A percentile compares a stretch with the other conserved stretches of the same genome.
Conservation (phyloP, 92 coral and sea anemone genomes). For the Plumapathes pennacea region DNA sequence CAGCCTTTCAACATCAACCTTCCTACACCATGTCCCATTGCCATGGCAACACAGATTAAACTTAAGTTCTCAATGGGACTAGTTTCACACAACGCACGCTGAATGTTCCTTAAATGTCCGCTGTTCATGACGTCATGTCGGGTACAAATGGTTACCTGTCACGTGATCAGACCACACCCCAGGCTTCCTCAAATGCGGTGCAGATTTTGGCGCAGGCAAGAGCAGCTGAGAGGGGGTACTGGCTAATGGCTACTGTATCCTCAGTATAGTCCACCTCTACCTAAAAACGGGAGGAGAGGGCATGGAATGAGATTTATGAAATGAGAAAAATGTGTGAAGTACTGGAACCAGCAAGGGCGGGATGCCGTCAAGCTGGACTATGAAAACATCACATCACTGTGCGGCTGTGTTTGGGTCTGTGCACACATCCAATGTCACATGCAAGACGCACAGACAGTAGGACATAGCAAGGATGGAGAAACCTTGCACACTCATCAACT, state of each 20-base stretch:
- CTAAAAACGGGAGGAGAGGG: conserved; percentile 40
- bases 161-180: conserved; percentile 91
- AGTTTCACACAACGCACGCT: no score
- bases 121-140: no score
- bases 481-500: conserved; percentile 46
- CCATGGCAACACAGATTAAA: no score
- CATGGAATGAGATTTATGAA: background rate
- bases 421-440: conserved; percentile 52
- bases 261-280: conserved; percentile 89
- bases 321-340: conserved; percentile 2
- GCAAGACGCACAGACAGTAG: conserved; percentile 65
- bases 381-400: conserved; percentile 24
- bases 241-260: conserved; percentile 89
- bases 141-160: no score
- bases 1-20: no score
- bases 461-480: conserved; percentile 19
- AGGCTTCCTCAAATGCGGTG: conserved; percentile 94
- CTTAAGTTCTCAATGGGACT: no score
- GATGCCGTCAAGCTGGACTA: background rate
- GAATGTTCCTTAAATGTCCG: no score
- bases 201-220: conserved; percentile 93
- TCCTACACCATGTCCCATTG: no score
- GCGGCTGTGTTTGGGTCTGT: conserved; percentile 44
- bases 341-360: background rate
- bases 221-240: conserved; percentile 92